phyloP scores from a whole-genome alignment of 2,797 vertebrate species.

The Peromyscus nudipes region DNA sequence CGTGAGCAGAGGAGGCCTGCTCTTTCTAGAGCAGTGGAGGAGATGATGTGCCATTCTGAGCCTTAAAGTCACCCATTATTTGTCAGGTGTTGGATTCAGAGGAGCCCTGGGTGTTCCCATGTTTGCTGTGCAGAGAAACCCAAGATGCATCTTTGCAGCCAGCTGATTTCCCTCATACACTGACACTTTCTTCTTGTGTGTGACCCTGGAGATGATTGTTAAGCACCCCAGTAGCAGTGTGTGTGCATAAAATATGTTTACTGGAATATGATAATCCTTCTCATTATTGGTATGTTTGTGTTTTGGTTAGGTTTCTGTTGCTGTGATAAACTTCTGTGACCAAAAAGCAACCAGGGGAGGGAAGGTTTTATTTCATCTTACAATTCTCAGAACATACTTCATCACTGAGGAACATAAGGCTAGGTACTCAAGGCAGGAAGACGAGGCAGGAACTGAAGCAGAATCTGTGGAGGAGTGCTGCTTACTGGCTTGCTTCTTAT shows the following conservation, averaged over 20 bases:
- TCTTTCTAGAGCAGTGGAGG: not conserved
- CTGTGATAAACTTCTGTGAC: not conserved
- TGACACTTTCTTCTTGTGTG: not conserved
- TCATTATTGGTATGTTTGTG: not conserved
- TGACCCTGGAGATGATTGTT: not conserved
- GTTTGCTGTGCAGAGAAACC: not conserved
- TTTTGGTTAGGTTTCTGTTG: not conserved
- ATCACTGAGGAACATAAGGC: not conserved
- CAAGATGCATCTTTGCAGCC: not conserved
- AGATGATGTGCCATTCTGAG: rapidly evolving
- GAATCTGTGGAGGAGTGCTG: not conserved
- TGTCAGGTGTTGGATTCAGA: not conserved
- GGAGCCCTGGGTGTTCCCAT: not conserved
- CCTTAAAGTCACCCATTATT: rapidly evolving
- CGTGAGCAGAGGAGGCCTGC: no score
- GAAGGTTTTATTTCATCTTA: not conserved
- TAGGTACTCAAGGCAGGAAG: not conserved
- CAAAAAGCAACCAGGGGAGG: not conserved
- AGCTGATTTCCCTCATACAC: not conserved
- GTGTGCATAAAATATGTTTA: not conserved
- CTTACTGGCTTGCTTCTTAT: not conserved
- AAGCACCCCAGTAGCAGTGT: not conserved
- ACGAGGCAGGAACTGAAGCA: not conserved
- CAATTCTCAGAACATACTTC: not conserved
- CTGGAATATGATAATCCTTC: not conserved